These are phyloP conservation scores for Pygoscelis antarcticus DNA, from an alignment of 2,113 vertebrate species.

Conservation along the genomic window DNA sequence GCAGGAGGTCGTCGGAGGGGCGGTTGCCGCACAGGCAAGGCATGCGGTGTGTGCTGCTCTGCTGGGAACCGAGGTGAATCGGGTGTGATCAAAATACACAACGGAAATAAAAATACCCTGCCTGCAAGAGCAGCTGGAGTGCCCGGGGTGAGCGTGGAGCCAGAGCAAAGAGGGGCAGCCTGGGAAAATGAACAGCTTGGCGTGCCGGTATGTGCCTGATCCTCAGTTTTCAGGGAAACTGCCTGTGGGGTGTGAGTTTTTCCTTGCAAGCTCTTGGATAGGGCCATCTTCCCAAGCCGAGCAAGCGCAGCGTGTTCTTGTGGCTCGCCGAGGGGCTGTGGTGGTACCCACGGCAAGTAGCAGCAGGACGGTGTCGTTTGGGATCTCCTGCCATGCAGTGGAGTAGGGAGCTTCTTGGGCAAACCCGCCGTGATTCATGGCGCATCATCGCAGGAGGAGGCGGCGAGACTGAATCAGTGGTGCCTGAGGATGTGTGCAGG, in stretches of 20 bases:
- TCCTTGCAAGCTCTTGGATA: not conserved
- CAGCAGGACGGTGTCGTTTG: not conserved
- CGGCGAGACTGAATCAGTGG: not conserved
- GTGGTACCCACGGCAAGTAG: rapidly evolving
- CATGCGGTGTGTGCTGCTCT: not conserved
- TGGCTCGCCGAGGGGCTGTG: rapidly evolving
- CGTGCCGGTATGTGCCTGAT: rapidly evolving
- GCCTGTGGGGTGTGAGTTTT: not conserved
- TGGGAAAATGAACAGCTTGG: not conserved
- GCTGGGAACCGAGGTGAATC: not conserved
- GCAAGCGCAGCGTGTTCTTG: rapidly evolving
- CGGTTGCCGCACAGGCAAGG: not conserved
- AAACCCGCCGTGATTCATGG: not conserved
- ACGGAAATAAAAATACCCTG: not conserved
- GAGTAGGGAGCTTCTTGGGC: not conserved
- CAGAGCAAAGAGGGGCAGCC: not conserved
- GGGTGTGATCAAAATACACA: not conserved
- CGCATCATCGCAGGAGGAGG: not conserved
- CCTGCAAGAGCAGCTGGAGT: not conserved
- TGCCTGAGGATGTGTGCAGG: not conserved
- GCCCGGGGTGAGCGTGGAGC: rapidly evolving
- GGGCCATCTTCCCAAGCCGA: rapidly evolving
- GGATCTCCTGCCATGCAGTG: not conserved
- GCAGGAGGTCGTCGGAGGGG: not conserved
- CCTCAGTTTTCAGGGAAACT: not conserved